Conservation (phyloP, 2,888 invertebrate genomes). For the Elysia crispata region DNA sequence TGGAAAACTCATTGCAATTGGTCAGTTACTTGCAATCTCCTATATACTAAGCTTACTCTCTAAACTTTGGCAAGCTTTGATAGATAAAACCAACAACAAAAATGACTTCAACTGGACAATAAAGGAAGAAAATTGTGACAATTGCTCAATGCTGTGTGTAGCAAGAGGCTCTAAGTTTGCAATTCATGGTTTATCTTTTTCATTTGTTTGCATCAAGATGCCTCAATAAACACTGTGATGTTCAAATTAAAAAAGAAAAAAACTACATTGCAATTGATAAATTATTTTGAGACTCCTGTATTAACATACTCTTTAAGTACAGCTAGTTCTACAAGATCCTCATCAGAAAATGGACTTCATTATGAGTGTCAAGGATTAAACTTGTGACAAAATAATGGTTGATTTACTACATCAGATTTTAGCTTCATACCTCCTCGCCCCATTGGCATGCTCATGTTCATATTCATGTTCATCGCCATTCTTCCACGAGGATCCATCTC, state of each 20-base stretch:
- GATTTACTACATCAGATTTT: too few species aligned
- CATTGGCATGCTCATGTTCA: conserved; percentile 31
- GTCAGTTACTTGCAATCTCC: too few species aligned
- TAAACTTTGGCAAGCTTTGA: too few species aligned
- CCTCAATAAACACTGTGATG: background rate
- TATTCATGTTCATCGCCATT: conserved; percentile 25
- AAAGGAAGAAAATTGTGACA: background rate
- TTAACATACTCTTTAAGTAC: background rate
- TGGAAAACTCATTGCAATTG: too few species aligned
- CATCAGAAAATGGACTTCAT: too few species aligned
- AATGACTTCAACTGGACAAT: too few species aligned
- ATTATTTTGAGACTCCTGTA: background rate
- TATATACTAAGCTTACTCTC: too few species aligned
- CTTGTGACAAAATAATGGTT: too few species aligned
- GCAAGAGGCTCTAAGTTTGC: background rate
- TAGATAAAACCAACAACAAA: background rate
- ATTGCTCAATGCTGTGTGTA: background rate
- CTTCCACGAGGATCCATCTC: conserved; percentile 81
- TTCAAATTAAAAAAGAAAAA: background rate
- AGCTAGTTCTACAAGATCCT: too few species aligned
- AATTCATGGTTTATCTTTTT: too few species aligned
- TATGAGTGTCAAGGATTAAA: too few species aligned
- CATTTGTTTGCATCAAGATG: too few species aligned
- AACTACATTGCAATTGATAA: background rate
- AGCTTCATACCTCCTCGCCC: conserved; percentile 45